Base-by-base conservation (phyloP, 2,797 vertebrate species). In the Melanotaenia maccullochi region DNA sequence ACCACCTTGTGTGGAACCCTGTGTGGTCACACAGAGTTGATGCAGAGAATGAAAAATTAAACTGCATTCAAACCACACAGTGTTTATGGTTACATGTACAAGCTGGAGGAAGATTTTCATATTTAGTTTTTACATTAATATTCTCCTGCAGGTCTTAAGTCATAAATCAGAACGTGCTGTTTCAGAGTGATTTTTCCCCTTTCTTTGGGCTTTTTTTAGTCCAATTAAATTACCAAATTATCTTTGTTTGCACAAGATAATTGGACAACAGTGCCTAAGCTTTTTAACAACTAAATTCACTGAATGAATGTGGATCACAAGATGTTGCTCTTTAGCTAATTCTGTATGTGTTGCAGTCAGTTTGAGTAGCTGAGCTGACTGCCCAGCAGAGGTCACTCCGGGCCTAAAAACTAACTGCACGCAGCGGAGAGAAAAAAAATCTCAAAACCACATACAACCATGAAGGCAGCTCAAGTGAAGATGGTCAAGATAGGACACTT, bases 361-460 rank as follows among this genome's bases (percentile, higher is more conserved):
- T 28, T 20, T 56, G 36, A 51, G 28, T 24, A 69, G 44, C 20
- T 1, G 14, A 47, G 18, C 40, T 20, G 22, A 61, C 54, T 67
- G 20, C 11, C 86, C 89, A 90, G 83, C 71, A 92, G 91, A 83
- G 79, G 90, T 66, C 84, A 1, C 76, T 76, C 63, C 86, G 22
- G 58, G 25, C 22, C 61, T 38, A 36, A 20, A 66, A 81, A 76
- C 36, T 16, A 49, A 9, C 35, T 9, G 52, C 9, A 42, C 9
- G 14, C 0, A 3, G n/a, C 25, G 52, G 42, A 12, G 30, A 68
- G 33, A 68, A 13, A 61, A 61, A 49, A 8, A 47, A n/a, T 6
- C 9, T 44, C 25, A 33, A 44, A 49, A 18, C 36, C 9, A 24
- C 36, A 25, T 12, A 24, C 18, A 30, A 32, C 16, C 18, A 40